A percentile compares a stretch with the other conserved stretches of the same genome.
Conservation (phyloP, 2,888 invertebrate genomes). For the Gymnosoma rotundatum region DNA sequence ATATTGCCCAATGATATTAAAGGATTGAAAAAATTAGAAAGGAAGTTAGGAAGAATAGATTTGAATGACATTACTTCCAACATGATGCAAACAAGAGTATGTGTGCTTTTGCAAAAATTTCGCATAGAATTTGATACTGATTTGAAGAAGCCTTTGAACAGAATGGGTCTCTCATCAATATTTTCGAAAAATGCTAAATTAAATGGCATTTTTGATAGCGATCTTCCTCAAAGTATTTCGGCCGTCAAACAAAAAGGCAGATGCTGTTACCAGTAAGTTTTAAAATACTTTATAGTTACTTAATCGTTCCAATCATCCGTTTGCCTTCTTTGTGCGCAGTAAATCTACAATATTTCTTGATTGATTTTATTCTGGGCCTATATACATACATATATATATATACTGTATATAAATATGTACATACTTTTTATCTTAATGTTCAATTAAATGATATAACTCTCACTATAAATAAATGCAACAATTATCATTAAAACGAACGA, state of each 20-base stretch:
- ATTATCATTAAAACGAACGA: too few relatives aligned
- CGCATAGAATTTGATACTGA: conserved; percentile 89
- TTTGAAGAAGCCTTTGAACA: conserved; percentile 78
- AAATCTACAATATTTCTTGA: conserved; percentile 75
- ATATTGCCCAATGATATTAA: conserved; percentile 87
- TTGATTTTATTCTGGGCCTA: conserved; percentile 65
- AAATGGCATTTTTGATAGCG: conserved; percentile 84
- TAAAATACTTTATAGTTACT: background rate
- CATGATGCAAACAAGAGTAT: conserved; percentile 83
- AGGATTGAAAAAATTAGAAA: conserved; percentile 86
- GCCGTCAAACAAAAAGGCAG: conserved; percentile 93
- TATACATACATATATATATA: too few relatives aligned
- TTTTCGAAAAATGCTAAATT: conserved; percentile 85
- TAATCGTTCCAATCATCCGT: conserved; percentile 78
- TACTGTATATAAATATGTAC: too few relatives aligned
- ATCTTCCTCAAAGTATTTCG: conserved; percentile 84
- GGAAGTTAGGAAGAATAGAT: conserved; percentile 84
- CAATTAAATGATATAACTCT: too few relatives aligned
- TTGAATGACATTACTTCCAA: conserved; percentile 83
- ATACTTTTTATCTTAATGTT: too few relatives aligned
- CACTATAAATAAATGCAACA: too few relatives aligned
- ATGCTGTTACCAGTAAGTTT: conserved; percentile 87
- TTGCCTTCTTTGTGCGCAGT: conserved; percentile 77
- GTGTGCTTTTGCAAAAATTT: conserved; percentile 89
- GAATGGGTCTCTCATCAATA: conserved; percentile 87